Evolutionary conservation across 2,797 vertebrate genomes (phyloP).

Genomic region (Premnoplex brunnescens): DNA sequence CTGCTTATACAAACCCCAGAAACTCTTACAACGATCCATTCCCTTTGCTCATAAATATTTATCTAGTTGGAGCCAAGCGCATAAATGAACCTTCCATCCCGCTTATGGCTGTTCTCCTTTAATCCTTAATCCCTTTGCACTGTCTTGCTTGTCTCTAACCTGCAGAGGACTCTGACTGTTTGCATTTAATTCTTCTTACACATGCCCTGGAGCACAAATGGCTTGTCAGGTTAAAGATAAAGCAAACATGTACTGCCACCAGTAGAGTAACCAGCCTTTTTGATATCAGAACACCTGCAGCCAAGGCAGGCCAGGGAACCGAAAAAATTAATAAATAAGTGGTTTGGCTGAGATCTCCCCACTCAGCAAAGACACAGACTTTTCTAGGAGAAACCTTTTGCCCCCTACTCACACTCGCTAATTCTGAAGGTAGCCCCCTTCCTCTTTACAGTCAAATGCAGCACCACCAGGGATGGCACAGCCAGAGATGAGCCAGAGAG

Average conservation of each 20-base stretch:
- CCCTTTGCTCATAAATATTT: conserved; percentile 69
- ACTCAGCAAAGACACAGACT: not conserved
- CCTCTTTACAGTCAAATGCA: not conserved
- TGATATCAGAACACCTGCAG: conserved; percentile 40
- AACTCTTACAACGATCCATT: conserved; percentile 31
- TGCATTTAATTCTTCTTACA: conserved; percentile 74
- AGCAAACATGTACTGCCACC: conserved; percentile 61
- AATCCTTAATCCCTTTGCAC: conserved; percentile 73
- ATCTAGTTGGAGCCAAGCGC: conserved; percentile 55
- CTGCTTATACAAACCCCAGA: conserved; percentile 13
- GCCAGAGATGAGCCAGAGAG: not conserved
- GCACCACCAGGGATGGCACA: not conserved
- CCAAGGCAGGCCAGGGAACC: not conserved
- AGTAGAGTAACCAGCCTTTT: conserved; percentile 36
- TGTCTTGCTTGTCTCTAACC: conserved; percentile 70
- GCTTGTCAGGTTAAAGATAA: conserved; percentile 72
- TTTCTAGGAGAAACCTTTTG: not conserved
- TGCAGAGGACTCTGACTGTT: conserved; percentile 69
- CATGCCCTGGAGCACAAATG: conserved; percentile 69
- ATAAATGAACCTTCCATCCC: conserved; percentile 47
- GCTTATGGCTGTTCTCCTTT: conserved; percentile 62
- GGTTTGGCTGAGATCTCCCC: not conserved
- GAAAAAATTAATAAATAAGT: not conserved
- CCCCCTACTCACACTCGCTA: not conserved
- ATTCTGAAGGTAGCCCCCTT: not conserved